These are phyloP conservation scores for Acronicta leporina DNA, from an alignment of 2,888 invertebrate species.

Conservation along the genomic window DNA sequence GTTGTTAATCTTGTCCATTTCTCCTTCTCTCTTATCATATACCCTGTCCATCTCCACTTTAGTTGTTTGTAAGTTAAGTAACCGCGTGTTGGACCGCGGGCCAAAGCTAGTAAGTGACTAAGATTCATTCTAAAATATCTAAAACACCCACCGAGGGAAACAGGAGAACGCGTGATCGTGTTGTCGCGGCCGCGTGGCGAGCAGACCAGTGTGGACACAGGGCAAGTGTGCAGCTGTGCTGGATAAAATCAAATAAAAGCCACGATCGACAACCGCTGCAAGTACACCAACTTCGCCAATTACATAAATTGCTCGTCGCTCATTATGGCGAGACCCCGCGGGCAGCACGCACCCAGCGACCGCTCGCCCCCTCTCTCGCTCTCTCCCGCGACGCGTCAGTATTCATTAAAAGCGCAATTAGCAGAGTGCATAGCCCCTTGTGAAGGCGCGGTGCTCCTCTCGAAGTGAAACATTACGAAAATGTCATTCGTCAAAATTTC, in stretches of 20 bases:
- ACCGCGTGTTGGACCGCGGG: too few species aligned
- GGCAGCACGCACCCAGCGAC: conserved; percentile 3
- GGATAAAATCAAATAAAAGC: conserved; percentile 40
- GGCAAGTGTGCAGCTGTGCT: not conserved
- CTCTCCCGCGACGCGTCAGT: conserved; percentile 61
- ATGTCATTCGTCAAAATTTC: conserved; percentile 84
- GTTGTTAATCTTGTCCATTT: too few species aligned
- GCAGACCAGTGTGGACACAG: not conserved
- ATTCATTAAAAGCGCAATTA: conserved; percentile 82
- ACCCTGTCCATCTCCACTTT: too few species aligned
- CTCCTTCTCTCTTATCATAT: too few species aligned
- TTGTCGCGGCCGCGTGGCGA: too few species aligned
- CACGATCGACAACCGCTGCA: conserved; percentile 48
- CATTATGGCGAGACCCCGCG: conserved; percentile 42
- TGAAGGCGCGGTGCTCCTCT: conserved; percentile 60
- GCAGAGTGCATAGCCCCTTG: conserved; percentile 73
- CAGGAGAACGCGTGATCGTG: too few species aligned
- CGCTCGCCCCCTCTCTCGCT: conserved; percentile 11
- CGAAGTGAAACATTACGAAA: conserved; percentile 76
- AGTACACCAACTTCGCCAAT: conserved; percentile 64
- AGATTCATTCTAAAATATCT: too few species aligned
- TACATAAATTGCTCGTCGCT: conserved; percentile 66
- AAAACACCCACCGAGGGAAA: too few species aligned
- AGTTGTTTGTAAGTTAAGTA: too few species aligned
- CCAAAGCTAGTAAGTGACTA: too few species aligned